Conservation (phyloP, 2,888 invertebrate species). For the Malachius bipustulatus region DNA sequence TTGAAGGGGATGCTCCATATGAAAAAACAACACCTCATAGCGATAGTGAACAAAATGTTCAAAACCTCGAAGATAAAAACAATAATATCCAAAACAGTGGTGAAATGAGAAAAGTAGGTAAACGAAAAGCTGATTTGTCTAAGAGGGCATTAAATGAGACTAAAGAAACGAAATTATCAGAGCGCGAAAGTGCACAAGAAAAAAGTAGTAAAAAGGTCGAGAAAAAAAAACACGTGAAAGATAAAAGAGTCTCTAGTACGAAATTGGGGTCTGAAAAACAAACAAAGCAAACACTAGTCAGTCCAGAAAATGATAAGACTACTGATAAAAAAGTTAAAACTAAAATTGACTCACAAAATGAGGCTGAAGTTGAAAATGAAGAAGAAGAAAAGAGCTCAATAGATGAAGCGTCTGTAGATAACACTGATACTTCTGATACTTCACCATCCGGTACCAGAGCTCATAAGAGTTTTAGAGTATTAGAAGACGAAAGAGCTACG, state of each 20-base stretch:
- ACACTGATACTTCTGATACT: constrained; percentile 14
- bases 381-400: constrained; percentile 14
- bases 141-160: no score
- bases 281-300: no score
- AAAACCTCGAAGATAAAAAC: constrained; percentile 4
- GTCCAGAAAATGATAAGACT: no score
- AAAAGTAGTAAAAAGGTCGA: no score
- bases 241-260: no score
- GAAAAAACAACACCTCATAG: no score
- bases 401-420: constrained; percentile 17
- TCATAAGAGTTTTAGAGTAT: constrained; percentile 32
- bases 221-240: no score
- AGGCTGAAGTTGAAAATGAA: constrained; percentile 8
- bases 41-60: not conserved
- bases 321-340: constrained; percentile 9
- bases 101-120: constrained; percentile 10
- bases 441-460: constrained; percentile 20
- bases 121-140: no score
- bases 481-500: constrained; percentile 26
- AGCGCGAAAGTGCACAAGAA: no score
- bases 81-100: constrained; percentile 8
- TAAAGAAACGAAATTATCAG: no score
- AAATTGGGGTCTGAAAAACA: no score
- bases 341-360: constrained; percentile 9
- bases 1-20: no score